Base-by-base conservation (phyloP, 2,888 invertebrate genomes). In the Drosophila neotestacea region DNA sequence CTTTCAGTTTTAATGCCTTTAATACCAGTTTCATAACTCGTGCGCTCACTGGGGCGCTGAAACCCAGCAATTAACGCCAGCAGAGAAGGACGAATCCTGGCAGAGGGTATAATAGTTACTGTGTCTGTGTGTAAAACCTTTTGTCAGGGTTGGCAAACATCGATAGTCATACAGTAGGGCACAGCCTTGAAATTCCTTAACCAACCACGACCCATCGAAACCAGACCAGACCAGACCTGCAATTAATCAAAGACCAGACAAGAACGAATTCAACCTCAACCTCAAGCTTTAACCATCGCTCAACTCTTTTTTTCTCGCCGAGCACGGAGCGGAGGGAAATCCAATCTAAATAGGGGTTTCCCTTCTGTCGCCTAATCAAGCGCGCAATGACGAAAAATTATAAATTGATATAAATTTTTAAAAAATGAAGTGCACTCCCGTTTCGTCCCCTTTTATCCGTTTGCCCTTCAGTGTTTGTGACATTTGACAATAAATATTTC, bases 1-100 rank as follows among this genome's bases (percentile, higher is more conserved):
- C 77, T 77, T 77, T 77, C 79, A 79, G 77, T 77, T 77, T 76
- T 77, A 77, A 77, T 77, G 77, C 79, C 76, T 85, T 76, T 87
- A 82, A 82, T 82, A 82, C 82, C 85, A 83, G 86, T 83, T 88
- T 80, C 88, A 83, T 83, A 83, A 85, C 83, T 83, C 86, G 80
- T 88, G 86, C 86, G 80, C 86, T 77, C 86, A 77, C 79, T 79
- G 88, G 85, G 82, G 79, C 76, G 78, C 67, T 67, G 66, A 69
- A 79, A 64, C 79, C 77, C 73, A 76, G 82, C 85, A 87, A 82
- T 87, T 82, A 82, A 82, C 82, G 82, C 87, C 74, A 68, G 48
- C 78, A 61, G 42, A 41, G 42, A 58, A 16, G 16, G 22, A 22
- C 65, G 59, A 48, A 34, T 60, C 60, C 59, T 54, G 47, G 27